Evolutionary conservation across 2,888 invertebrate genomes (phyloP).

Genomic region (Cantharis rustica): DNA sequence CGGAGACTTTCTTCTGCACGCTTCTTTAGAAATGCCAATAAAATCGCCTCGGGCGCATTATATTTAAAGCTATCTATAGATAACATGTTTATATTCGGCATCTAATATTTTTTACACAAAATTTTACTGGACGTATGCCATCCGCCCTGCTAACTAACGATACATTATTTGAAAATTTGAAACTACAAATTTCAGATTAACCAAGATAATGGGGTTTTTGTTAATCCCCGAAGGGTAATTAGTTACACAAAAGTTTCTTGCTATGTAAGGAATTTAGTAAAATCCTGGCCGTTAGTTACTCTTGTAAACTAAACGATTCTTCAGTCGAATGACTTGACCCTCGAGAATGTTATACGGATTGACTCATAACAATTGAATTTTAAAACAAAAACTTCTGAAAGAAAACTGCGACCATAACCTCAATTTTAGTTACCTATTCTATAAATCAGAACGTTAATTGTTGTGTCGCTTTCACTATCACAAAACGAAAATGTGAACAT

Average conservation of each 20-base stretch:
- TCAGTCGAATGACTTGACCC: background rate
- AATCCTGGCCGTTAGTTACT: background rate
- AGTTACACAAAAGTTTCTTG: background rate
- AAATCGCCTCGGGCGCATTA: too few relatives aligned
- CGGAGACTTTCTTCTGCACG: too few relatives aligned
- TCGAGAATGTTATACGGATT: background rate
- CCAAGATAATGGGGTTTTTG: background rate
- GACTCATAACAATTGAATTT: background rate
- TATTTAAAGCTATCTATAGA: too few relatives aligned
- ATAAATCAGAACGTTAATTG: background rate
- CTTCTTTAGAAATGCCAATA: too few relatives aligned
- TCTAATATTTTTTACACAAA: too few relatives aligned
- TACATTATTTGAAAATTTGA: background rate
- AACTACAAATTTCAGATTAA: background rate
- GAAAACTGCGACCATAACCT: background rate
- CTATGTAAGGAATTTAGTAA: background rate
- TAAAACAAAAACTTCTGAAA: background rate
- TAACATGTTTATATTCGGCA: too few relatives aligned
- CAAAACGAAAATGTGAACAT: background rate
- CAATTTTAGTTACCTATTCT: background rate
- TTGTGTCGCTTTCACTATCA: background rate
- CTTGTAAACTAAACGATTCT: background rate
- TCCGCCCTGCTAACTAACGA: too few relatives aligned
- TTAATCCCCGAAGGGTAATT: background rate
- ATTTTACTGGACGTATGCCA: too few relatives aligned